A percentile compares a stretch with the other conserved stretches of the same genome.
Conservation (phyloP, 2,797 vertebrate genomes). For the Hyperoplus lanceolatus region DNA sequence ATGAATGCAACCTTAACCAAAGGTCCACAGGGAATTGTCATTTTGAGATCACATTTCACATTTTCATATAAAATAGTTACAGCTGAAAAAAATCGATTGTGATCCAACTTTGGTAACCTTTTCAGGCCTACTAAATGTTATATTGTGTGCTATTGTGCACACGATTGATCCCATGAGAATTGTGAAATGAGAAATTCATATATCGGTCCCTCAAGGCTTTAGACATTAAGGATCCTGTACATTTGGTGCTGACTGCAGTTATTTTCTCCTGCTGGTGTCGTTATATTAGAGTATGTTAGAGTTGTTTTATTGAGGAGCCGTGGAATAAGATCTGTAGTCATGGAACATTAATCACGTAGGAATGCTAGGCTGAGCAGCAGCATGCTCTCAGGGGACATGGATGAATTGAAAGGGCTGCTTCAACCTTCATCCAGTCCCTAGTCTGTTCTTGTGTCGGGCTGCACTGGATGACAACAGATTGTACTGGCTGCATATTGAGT, state of each 20-base stretch:
- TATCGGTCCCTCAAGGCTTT: constrained; percentile 5
- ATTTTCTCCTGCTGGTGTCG: background rate
- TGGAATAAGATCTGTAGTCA: background rate
- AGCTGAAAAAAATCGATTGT: background rate
- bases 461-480: background rate
- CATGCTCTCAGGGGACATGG: constrained; percentile 36
- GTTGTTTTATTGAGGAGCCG: constrained; percentile 21
- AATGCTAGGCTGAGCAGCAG: constrained; percentile 26
- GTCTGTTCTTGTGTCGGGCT: background rate
- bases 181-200: constrained; percentile 15
- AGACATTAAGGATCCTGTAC: background rate
- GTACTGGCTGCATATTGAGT: background rate
- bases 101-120: background rate
- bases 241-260: constrained; percentile 29
- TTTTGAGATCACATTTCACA: no score
- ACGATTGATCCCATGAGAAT: background rate
- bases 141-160: background rate
- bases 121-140: background rate
- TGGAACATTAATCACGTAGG: constrained; percentile 29
- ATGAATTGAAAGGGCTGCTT: constrained; percentile 27
- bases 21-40: background rate
- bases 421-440: constrained; percentile 1
- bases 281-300: background rate
- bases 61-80: background rate
- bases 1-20: background rate